phyloP scores from a whole-genome alignment of 64 coral and sea anemone species.

The Astreopora myriophthalma region DNA sequence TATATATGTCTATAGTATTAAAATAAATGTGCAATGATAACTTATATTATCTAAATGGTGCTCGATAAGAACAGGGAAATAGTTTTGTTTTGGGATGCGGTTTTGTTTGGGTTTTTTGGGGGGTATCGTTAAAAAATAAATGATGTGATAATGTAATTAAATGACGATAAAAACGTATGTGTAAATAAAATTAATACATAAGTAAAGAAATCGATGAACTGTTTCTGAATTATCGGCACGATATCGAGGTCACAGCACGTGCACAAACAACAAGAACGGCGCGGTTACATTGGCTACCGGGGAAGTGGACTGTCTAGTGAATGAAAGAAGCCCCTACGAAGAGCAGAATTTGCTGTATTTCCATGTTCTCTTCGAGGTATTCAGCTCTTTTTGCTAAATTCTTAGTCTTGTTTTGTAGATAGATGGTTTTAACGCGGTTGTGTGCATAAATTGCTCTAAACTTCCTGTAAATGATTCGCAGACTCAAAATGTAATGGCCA shows the following conservation, averaged over 20 bases:
- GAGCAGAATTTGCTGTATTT: not conserved
- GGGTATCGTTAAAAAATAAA: no score
- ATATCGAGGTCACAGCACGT: conserved; percentile 58
- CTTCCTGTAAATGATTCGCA: not conserved
- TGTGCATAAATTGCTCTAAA: not conserved
- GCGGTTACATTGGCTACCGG: conserved; percentile 35
- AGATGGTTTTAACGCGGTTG: not conserved
- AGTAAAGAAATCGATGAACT: not conserved
- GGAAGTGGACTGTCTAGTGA: not conserved
- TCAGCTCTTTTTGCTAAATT: not conserved
- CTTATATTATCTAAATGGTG: no score
- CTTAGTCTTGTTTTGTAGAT: not conserved
- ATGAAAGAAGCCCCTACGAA: not conserved
- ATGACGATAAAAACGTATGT: no score
- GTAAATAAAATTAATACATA: not conserved
- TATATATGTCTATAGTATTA: no score
- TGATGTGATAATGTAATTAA: no score
- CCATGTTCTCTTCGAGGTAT: conserved; percentile 46
- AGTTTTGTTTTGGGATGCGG: no score
- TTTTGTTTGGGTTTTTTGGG: no score
- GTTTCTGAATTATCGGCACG: no score
- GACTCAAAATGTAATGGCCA: not conserved
- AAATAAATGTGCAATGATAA: no score
- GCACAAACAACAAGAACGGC: conserved; percentile 24
- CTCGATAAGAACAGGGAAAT: no score